Base-by-base conservation (phyloP, 2,797 vertebrate species). In the Remorina albescens region DNA sequence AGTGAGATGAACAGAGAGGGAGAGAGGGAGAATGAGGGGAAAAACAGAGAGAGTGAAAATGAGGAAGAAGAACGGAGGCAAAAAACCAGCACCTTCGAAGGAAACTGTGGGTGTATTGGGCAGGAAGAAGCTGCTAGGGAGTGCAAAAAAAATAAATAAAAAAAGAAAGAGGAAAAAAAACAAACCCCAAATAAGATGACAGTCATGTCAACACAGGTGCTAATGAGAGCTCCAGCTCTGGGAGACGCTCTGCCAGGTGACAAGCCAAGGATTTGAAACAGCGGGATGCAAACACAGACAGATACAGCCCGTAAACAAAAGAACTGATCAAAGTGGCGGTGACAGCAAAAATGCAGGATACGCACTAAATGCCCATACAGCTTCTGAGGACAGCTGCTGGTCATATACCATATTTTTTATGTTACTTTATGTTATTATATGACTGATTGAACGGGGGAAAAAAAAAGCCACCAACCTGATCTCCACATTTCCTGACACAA, bases 131-230 rank as follows among this genome's bases (percentile, higher is more conserved):
- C 49, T 59, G 81, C 55, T 47, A 59, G 65, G 64, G 58, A 60
- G 71, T 51, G 19, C 32, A 30, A 72, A 76, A 73, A 62, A 16
- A 39, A 74, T 54, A 59, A 34, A 46, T 16, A 54, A 47, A 64
- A 1, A 10, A 47, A 71, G 25, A 53, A 61, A 61, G 63, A 67
- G 9, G 58, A 84, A 85, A 87, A 85, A 87, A n/a, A n/a, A 86
- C 68, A 81, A 71, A 37, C 46, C 54, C 86, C 55, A 86, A 58
- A 93, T 83, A 67, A 90, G 83, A 91, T 71, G 86, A 68, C 85
- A 91, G 79, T 92, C 80, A 84, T 84, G 85, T 79, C 83, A 84
- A 86, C 56, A 68, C 58, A 62, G 65, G 73, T 80, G 67, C 78
- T 85, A 88, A 88, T 89, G 81, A 90, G 86, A 85, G 47, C 75